phyloP scores from a whole-genome alignment of 2,113 vertebrate genomes.

The Aplodontia rufa region DNA sequence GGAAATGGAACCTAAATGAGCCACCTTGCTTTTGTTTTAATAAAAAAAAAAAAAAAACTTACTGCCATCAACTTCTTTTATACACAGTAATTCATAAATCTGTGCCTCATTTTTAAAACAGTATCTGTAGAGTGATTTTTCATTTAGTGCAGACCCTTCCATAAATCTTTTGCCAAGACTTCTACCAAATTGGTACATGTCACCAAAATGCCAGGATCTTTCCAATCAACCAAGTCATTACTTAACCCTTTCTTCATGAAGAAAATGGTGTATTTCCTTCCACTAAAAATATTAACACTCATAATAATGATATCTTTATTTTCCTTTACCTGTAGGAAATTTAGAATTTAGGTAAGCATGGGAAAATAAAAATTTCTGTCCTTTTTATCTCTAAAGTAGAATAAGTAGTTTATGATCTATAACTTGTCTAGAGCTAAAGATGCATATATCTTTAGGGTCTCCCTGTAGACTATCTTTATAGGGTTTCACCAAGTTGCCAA shows the following conservation, averaged over 20 bases:
- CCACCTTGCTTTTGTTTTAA: neutral
- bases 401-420: neutral
- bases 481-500: too few relatives aligned
- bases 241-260: neutral
- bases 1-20: neutral
- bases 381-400: neutral
- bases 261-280: neutral
- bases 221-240: neutral
- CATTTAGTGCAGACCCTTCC: neutral
- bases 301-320: constrained; percentile 5
- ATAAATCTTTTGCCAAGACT: neutral
- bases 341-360: neutral
- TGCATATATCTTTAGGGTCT: neutral
- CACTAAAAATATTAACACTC: neutral
- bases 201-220: neutral
- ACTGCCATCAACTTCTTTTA: constrained; percentile 4
- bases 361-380: neutral
- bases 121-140: neutral
- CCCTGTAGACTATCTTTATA: too few relatives aligned
- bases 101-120: neutral
- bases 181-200: neutral
- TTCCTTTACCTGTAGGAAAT: constrained; percentile 21
- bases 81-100: constrained; percentile 2
- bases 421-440: neutral
- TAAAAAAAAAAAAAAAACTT: constrained; percentile 24